Evolutionary conservation across 2,797 vertebrate species (phyloP).

Genomic region (Periparus ater): DNA sequence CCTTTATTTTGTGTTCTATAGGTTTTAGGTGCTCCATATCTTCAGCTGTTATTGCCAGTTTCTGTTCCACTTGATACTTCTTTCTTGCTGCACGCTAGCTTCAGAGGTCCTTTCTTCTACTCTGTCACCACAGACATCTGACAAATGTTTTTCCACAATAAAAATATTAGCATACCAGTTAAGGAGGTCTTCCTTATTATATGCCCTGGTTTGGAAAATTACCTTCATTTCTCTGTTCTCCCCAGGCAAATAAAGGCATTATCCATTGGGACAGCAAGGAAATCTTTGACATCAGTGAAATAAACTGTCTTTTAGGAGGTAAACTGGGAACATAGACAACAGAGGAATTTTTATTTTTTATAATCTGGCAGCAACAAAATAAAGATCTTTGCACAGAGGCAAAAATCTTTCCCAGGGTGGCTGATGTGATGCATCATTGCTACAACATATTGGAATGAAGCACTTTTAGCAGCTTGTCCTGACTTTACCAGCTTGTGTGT

Average conservation of each 20-base stretch:
- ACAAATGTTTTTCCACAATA: background rate
- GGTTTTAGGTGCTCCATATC: background rate
- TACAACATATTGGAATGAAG: background rate
- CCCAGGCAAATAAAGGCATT: background rate
- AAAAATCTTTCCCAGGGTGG: background rate
- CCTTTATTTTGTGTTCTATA: background rate
- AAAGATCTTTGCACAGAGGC: background rate
- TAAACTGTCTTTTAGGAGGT: background rate
- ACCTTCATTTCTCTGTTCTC: background rate
- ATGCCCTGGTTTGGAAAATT: background rate
- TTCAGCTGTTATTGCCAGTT: background rate
- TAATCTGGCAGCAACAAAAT: background rate
- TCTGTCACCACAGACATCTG: background rate
- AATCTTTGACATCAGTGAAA: background rate
- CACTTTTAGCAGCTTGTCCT: background rate
- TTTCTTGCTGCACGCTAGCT: background rate
- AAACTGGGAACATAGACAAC: background rate
- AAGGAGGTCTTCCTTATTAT: background rate
- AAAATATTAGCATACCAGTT: background rate
- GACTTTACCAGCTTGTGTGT: background rate
- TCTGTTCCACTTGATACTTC: background rate
- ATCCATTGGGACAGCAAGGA: background rate
- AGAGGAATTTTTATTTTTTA: background rate
- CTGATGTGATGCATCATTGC: background rate
- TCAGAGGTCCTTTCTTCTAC: background rate